Base-by-base conservation (phyloP, 2,113 vertebrate species). In the Apeltes quadracus region DNA sequence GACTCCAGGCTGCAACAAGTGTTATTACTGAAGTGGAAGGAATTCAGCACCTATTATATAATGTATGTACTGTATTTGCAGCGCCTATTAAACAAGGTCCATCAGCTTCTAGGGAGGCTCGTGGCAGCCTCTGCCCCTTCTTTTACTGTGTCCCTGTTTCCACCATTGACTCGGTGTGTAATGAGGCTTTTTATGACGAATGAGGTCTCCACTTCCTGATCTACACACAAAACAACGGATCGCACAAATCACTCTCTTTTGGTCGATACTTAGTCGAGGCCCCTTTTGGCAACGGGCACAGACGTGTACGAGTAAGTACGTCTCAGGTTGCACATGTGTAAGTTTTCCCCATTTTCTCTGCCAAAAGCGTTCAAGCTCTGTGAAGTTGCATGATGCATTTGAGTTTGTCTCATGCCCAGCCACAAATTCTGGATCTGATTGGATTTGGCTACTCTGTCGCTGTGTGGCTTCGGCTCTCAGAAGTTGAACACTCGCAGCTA, bases 21-120 rank as follows among this genome's bases (percentile, higher is more conserved):
- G 61, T 81, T 76, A 53, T 61, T 57, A 61, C 36, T 72, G 65
- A 72, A 56, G 67, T 75, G 51, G 67, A 76, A 70, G 32, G 68
- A 82, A 76, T 67, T 69, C 16, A 29, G 50, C 48, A 20, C 63
- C 58, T 69, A 73, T 72, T 48, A 44, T 66, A 55, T 39, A 51
- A 43, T 50, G 48, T 1, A 39, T n/a, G 23, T 22, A 10, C 20
- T 5, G 51, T 54, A 29, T 29, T 7, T 13, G 14, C 51, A 29
- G 25, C 22, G 12, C 12, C 22, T 53, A 25, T 53, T 53, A 53
- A 53, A 53, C 5, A 7, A 14, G 51, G 51, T 23, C 61, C 38
- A 27, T 57, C 32, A 43, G 44, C 39, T 5, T 66, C 18, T 23
- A 34, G 3, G 12, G 22, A 57, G 32, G 50, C 13, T 18, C 2